Percentiles rank a stretch among this genome's conserved stretches.
Evolutionary conservation across 1,140 invertebrate genomes (phyloP).

Genomic region (Atta cephalotes): DNA sequence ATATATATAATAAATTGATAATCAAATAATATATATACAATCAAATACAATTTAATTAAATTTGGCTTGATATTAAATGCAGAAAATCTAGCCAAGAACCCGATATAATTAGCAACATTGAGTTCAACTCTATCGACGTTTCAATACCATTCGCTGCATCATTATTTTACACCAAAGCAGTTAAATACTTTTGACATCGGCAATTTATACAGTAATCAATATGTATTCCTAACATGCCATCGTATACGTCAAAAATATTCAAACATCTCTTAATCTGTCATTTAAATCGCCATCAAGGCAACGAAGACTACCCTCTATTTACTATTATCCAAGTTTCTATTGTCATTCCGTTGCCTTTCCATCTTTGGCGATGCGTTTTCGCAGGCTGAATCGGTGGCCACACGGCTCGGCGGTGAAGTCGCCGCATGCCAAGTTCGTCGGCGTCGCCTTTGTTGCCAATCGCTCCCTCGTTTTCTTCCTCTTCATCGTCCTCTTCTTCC

Average conservation of each 20-base stretch:
- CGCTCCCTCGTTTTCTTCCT: slow-evolving; percentile 70
- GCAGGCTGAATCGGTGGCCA: slow-evolving; percentile 60
- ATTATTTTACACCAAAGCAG: slow-evolving; percentile 16
- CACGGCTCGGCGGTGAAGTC: slow-evolving; percentile 24
- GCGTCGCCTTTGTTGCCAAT: slow-evolving; percentile 77
- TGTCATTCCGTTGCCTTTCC: slow-evolving; percentile 57
- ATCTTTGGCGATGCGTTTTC: slow-evolving; percentile 48
- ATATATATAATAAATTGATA: not conserved
- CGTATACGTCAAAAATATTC: not conserved
- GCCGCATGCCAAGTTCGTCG: slow-evolving; percentile 70
- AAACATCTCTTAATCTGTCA: slow-evolving; percentile 28
- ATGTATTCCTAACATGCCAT: not conserved
- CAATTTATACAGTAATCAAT: slow-evolving; percentile 34
- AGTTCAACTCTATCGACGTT: not conserved
- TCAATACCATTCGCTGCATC: slow-evolving; percentile 32
- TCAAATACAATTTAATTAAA: slow-evolving; percentile 4
- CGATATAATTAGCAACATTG: slow-evolving; percentile 47
- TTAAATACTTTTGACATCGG: slow-evolving; percentile 15
- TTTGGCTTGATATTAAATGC: not conserved
- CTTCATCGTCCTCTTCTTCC: slow-evolving; percentile 50
- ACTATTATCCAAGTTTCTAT: slow-evolving; percentile 30
- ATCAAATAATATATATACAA: not conserved
- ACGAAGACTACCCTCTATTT: slow-evolving; percentile 33
- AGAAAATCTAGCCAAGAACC: not conserved
- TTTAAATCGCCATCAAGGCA: slow-evolving; percentile 32